Evolutionary conservation across 1,140 invertebrate species (phyloP).

Genomic region (Bombus pyrosoma): DNA sequence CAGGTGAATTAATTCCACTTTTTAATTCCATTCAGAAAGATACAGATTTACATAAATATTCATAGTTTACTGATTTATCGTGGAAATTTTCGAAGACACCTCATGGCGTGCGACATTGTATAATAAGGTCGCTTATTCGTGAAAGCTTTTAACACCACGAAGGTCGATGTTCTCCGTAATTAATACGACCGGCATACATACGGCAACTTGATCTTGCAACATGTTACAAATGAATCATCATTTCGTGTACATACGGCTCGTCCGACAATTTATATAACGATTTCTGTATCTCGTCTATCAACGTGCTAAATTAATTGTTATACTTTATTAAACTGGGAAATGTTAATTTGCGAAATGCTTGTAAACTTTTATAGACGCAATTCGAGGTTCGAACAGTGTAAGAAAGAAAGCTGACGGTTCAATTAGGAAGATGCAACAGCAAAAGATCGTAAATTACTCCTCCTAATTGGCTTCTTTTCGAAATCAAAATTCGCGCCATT

Average conservation of each 20-base stretch:
- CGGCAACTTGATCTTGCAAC: constrained; percentile 10
- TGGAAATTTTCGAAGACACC: too few relatives aligned
- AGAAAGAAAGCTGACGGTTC: too few relatives aligned
- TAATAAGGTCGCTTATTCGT: constrained; percentile 20
- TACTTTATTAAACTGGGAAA: background rate
- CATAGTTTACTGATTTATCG: too few relatives aligned
- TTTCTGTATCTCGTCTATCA: constrained; percentile 15
- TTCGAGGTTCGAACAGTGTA: too few relatives aligned
- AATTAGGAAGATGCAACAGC: too few relatives aligned
- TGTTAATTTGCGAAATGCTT: background rate
- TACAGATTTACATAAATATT: too few relatives aligned
- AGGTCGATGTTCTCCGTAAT: constrained; percentile 29
- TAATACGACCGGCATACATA: constrained; percentile 11
- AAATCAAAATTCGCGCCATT: background rate
- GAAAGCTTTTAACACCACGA: constrained; percentile 22
- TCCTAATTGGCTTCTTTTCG: background rate
- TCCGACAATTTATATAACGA: background rate
- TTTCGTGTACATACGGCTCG: background rate
- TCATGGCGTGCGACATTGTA: background rate
- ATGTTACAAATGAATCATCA: constrained; percentile 4
- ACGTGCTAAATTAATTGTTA: background rate
- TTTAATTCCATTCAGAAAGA: too few relatives aligned
- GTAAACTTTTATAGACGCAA: too few relatives aligned
- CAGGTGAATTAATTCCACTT: too few relatives aligned
- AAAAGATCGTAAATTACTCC: too few relatives aligned